Evolutionary conservation across 2,888 invertebrate genomes (phyloP).

Genomic region (Apodemia duryi): DNA sequence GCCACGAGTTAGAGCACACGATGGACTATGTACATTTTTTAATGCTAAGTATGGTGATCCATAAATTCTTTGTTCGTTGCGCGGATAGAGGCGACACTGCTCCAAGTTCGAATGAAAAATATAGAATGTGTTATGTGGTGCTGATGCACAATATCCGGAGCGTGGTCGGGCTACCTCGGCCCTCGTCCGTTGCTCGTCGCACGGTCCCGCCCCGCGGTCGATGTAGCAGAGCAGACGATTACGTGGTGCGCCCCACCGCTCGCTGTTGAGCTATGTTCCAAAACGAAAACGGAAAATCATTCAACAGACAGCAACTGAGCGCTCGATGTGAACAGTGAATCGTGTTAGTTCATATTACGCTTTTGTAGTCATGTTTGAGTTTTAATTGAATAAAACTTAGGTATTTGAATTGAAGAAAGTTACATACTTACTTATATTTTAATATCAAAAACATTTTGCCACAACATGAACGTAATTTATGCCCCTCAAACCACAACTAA

Average conservation of each 20-base stretch:
- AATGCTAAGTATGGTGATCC: not conserved
- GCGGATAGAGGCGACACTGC: not conserved
- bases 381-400: too few species aligned
- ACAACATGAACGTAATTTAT: too few species aligned
- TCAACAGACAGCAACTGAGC: not conserved
- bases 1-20: constrained; percentile 8
- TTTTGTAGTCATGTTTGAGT: too few species aligned
- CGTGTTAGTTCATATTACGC: not conserved
- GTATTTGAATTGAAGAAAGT: too few species aligned
- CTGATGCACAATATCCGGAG: not conserved
- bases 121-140: not conserved
- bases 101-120: not conserved
- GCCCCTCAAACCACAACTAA: too few species aligned
- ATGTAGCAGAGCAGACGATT: not conserved
- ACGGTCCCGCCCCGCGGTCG: not conserved
- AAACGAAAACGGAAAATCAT: not conserved
- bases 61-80: constrained; percentile 7
- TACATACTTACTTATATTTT: too few species aligned
- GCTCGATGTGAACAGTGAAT: not conserved
- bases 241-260: too few species aligned
- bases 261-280: not conserved
- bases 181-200: not conserved
- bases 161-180: not conserved
- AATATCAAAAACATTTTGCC: too few species aligned
- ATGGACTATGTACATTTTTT: constrained; percentile 2